A percentile compares a stretch with the other conserved stretches of the same genome.
These are phyloP conservation scores for Diacarnus erythraeanus DNA, from an alignment of 37 sponge, comb jelly and placozoan species.

Conservation along the genomic window DNA sequence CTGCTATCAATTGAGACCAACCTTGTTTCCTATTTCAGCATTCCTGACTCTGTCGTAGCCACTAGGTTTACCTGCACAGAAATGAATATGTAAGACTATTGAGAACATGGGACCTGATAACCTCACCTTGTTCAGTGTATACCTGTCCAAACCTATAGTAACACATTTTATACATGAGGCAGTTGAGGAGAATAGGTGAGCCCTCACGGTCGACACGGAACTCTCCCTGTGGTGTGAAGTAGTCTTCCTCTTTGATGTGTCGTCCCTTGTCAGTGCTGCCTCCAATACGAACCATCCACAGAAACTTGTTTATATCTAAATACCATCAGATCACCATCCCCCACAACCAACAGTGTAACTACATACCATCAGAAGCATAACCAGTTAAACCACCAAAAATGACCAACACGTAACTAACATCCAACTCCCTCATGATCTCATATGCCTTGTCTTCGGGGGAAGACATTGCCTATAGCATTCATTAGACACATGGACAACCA, in stretches of 20 bases:
- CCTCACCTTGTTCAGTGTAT: conserved; percentile 88
- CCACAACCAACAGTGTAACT: not conserved
- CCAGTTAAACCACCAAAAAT: conserved; percentile 98
- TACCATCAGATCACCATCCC: not conserved
- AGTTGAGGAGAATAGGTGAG: conserved; percentile 90
- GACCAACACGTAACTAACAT: conserved; percentile 96
- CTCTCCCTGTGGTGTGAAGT: conserved; percentile 96
- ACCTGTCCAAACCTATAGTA: conserved; percentile 97
- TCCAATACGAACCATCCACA: conserved; percentile 99
- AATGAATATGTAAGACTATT: not conserved
- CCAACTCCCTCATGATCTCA: conserved; percentile 97
- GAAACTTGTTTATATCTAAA: conserved; percentile 97
- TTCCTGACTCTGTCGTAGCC: conserved; percentile 98
- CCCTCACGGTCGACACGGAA: conserved; percentile 97
- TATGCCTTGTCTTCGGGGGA: conserved; percentile 97
- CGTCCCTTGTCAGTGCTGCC: conserved; percentile 92
- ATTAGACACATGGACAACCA: not conserved
- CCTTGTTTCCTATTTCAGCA: conserved; percentile 98
- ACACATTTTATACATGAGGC: conserved; percentile 99
- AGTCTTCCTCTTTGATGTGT: conserved; percentile 95
- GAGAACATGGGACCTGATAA: not conserved
- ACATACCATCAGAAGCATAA: conserved; percentile 95
- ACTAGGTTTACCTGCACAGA: conserved; percentile 81
- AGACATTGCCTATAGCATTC: conserved; percentile 84
- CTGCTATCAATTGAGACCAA: not conserved